A percentile compares a stretch with the other conserved stretches of the same genome.
Conservation (phyloP, 2,888 invertebrate genomes). For the Trissolcus japonicus region DNA sequence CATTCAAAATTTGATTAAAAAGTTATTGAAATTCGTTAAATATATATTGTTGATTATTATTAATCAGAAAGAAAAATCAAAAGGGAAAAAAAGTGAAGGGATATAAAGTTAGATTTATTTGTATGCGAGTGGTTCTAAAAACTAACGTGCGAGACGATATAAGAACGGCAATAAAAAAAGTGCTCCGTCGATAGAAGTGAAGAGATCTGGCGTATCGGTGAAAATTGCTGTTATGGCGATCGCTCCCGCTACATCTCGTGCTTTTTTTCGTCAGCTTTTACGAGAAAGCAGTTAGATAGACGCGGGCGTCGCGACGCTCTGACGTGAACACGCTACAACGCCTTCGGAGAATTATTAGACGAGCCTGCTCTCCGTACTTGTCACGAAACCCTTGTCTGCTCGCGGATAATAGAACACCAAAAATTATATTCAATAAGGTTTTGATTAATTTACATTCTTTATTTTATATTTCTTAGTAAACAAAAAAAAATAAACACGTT, state of each 20-base stretch:
- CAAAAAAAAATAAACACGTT: background rate
- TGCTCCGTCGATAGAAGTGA: conserved; percentile 36
- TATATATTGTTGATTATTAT: too few species aligned
- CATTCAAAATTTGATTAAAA: too few species aligned
- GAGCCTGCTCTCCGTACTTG: conserved; percentile 62
- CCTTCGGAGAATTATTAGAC: conserved; percentile 72
- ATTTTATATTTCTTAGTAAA: background rate
- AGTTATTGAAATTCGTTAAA: too few species aligned
- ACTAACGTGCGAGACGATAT: too few species aligned
- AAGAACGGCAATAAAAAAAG: background rate
- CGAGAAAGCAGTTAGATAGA: conserved; percentile 66
- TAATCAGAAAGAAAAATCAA: too few species aligned
- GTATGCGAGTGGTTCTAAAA: too few species aligned
- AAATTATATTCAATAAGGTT: background rate
- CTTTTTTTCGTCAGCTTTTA: conserved; percentile 62
- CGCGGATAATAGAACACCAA: conserved; percentile 12
- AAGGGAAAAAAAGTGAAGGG: too few species aligned
- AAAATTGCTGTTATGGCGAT: conserved; percentile 31
- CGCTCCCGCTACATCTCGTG: conserved; percentile 64
- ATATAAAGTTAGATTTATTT: too few species aligned
- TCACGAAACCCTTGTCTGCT: conserved; percentile 18
- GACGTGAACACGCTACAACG: conserved; percentile 72
- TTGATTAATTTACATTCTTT: background rate
- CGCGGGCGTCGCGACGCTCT: conserved; percentile 71
- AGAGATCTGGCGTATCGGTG: conserved; percentile 12